Conservation (phyloP, 2,797 vertebrate species). For the Glossophaga mutica region DNA sequence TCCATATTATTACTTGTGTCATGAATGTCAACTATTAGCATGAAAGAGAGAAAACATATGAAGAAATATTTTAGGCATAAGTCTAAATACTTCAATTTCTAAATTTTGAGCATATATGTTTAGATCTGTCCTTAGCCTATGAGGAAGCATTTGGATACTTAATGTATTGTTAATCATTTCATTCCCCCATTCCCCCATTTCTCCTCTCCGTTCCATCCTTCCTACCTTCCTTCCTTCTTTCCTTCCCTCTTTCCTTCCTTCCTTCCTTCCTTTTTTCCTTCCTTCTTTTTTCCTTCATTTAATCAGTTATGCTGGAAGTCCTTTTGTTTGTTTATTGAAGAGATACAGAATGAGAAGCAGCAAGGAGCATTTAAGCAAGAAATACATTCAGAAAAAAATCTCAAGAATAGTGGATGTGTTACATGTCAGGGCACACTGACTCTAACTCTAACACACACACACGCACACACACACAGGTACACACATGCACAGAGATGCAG, state of each 20-base stretch:
- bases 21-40: not conserved
- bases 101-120: not conserved
- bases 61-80: not conserved
- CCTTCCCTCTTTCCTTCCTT: not conserved
- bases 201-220: not conserved
- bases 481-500: not conserved
- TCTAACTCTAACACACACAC: not conserved
- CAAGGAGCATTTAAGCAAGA: not conserved
- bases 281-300: not conserved
- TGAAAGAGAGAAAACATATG: not conserved
- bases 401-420: not conserved
- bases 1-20: not conserved
- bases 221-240: not conserved
- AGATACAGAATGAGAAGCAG: not conserved
- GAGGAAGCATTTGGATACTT: not conserved
- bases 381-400: not conserved
- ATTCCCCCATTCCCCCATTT: not conserved
- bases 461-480: not conserved
- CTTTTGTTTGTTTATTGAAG: slow-evolving; percentile 32
- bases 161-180: not conserved
- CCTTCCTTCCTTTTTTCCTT: not conserved
- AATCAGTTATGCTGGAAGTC: not conserved
- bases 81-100: not conserved
- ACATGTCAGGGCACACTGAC: not conserved
- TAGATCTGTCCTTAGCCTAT: not conserved